These are phyloP conservation scores for Etheostoma nigrum DNA, from an alignment of 2,797 vertebrate genomes.

Conservation along the genomic window DNA sequence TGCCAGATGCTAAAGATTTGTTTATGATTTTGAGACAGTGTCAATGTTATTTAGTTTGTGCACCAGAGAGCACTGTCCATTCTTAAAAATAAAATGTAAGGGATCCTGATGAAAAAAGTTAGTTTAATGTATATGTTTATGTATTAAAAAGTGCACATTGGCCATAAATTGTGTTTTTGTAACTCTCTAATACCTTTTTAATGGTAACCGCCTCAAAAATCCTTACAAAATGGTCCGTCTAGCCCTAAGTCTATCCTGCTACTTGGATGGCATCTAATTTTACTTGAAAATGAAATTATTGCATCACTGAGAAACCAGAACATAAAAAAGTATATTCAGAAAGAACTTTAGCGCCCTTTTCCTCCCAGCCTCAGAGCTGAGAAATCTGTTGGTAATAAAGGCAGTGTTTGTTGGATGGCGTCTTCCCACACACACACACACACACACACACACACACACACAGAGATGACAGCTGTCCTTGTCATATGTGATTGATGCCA, in stretches of 20 bases:
- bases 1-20: not conserved
- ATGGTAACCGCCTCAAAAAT: too few species aligned
- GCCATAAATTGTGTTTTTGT: not conserved
- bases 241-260: not conserved
- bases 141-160: not conserved
- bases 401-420: constrained; percentile 32
- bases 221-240: too few species aligned
- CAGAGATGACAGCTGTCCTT: constrained; percentile 59
- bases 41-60: not conserved
- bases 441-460: too few species aligned
- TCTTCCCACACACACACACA: constrained; percentile 13
- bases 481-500: constrained; percentile 63
- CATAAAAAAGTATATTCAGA: constrained; percentile 3
- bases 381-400: constrained; percentile 62
- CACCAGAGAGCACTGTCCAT: not conserved
- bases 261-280: not conserved
- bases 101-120: not conserved
- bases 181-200: not conserved
- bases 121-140: not conserved
- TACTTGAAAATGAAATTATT: not conserved
- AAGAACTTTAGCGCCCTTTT: not conserved
- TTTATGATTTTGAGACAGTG: not conserved
- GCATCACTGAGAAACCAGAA: not conserved
- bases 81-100: not conserved
- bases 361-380: constrained; percentile 7